Evolutionary conservation across 1,140 invertebrate genomes (phyloP), one percentile per base, ranked within the genome.

Genomic region (Colletes gigas): DNA sequence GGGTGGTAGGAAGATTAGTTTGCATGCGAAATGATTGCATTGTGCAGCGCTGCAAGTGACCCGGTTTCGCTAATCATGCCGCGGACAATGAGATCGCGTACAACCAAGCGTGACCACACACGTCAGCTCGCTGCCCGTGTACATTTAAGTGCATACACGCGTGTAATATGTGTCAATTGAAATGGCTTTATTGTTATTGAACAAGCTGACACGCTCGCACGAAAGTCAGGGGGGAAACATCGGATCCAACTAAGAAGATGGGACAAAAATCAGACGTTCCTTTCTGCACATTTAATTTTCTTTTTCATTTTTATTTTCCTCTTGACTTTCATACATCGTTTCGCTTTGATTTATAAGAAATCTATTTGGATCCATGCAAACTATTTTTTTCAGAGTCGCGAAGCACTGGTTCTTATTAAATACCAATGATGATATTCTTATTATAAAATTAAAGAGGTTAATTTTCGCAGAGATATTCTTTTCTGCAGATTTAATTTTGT

Each of bases 1-100:
- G 72, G 82, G 78, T 79, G 79, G 70, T 66, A 86, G 81, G 83
- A 85, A 88, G 87, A 89, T 89, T 89, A 86, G 82, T 88, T 88
- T 88, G 83, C 87, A 88, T 83, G 81, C 81, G 78, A 79, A 86
- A 89, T 81, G 83, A 90, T 90, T 89, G 80, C 83, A 88, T 82
- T 83, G 87, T 83, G 85, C 83, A 83, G 85, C 82, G 66, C 83
- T 85, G 85, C 84, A 75, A 89, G 81, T 90, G 89, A 90, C 89
- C 89, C 79, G 85, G 81, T 88, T 90, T 88, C 79, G 78, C 78
- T 90, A 90, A 90, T 89, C 88, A 88, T 82, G 78, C 82, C 66
- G 85, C 81, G 86, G 84, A 89, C 89, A 90, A 90, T 90, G 89
- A 90, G 83, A 88, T 90, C 84, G 85, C 78, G 83, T 84, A 85